phyloP scores from a whole-genome alignment of 2,113 vertebrate genomes.

The Balaeniceps rex region DNA sequence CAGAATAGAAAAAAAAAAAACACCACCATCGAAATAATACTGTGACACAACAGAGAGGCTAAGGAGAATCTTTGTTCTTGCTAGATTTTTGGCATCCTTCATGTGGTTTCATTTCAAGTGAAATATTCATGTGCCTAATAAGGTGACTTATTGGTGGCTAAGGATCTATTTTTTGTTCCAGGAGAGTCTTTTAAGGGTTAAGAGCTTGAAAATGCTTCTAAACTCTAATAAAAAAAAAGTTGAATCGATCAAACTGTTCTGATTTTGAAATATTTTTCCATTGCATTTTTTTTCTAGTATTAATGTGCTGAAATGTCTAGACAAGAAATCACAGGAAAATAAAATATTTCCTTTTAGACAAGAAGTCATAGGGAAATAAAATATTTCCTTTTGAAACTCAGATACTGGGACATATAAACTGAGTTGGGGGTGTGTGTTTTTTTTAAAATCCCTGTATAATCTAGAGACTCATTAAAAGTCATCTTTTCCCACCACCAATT shows the following conservation, averaged over 20 bases:
- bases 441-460: not conserved
- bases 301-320: not conserved
- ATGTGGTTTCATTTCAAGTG: not conserved
- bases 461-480: not conserved
- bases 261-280: not conserved
- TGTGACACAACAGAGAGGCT: not conserved
- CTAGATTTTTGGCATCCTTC: not conserved
- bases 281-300: not conserved
- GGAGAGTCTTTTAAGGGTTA: not conserved
- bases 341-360: not conserved
- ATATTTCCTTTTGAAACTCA: not conserved
- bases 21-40: not conserved
- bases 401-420: not conserved
- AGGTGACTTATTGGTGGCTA: not conserved
- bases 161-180: not conserved
- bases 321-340: not conserved
- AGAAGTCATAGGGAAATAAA: not conserved
- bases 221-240: not conserved
- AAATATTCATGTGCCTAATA: not conserved
- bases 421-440: not conserved
- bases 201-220: not conserved
- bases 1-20: not conserved
- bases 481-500: not conserved
- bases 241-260: not conserved
- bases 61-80: not conserved